A percentile compares a stretch with the other conserved stretches of the same genome.
Conservation (phyloP, 2,113 vertebrate species). For the Artemisiospiza belli region DNA sequence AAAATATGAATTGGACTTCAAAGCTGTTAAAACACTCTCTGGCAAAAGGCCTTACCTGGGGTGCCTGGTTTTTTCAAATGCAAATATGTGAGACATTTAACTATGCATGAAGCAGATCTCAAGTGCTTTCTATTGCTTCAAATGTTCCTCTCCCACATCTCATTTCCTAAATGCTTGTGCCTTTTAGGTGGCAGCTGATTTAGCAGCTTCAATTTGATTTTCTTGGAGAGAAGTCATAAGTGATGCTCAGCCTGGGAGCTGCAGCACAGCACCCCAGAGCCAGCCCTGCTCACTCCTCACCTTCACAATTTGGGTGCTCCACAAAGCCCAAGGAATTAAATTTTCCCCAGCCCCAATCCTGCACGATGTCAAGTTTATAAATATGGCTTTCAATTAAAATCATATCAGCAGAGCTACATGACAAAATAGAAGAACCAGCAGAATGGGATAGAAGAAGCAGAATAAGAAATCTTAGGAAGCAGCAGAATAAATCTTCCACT, state of each 20-base stretch:
- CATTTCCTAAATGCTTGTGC: neutral
- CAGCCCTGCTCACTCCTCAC: neutral
- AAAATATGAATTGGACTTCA: neutral
- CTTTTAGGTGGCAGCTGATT: neutral
- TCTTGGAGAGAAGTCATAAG: neutral
- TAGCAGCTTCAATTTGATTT: neutral
- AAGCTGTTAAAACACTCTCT: neutral
- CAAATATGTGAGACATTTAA: neutral
- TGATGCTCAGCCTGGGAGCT: neutral
- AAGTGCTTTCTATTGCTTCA: neutral
- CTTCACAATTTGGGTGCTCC: neutral
- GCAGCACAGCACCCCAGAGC: neutral
- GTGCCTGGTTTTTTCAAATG: neutral
- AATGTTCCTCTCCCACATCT: neutral
- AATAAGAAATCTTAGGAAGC: neutral
- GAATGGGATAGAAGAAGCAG: neutral
- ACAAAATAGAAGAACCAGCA: neutral
- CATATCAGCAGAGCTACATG: neutral
- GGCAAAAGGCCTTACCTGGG: neutral
- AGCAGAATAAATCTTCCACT: neutral
- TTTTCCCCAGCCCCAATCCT: fast-evolving
- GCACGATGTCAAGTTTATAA: fast-evolving
- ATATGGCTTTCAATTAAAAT: neutral
- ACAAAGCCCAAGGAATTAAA: neutral
- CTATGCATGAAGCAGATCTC: neutral